phyloP scores from a whole-genome alignment of 2,888 invertebrate species.

The Ditula angustiorana region DNA sequence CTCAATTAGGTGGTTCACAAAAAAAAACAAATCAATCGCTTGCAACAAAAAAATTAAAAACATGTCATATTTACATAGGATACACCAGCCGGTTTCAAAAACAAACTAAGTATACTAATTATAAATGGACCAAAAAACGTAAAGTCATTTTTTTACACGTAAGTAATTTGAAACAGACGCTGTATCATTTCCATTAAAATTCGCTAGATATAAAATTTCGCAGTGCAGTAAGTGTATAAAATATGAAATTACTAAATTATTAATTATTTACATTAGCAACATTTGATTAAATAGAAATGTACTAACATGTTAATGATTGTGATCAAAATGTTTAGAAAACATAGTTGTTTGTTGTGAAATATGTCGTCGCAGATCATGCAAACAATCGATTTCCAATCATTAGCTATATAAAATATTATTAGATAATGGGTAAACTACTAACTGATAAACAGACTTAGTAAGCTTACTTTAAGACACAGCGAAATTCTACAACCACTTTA shows the following conservation, averaged over 20 bases:
- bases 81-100: background rate
- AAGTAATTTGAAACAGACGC: no score
- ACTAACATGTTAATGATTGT: background rate
- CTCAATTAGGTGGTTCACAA: background rate
- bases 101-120: background rate
- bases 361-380: background rate
- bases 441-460: constrained; percentile 3
- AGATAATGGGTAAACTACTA: background rate
- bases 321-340: background rate
- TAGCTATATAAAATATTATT: background rate
- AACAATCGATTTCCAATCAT: constrained; percentile 4
- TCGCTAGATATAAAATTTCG: background rate
- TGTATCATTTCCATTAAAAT: no score
- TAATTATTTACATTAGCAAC: background rate
- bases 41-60: background rate
- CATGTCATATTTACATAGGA: background rate
- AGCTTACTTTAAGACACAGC: constrained; percentile 13
- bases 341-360: background rate
- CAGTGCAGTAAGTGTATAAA: background rate
- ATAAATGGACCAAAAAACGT: background rate
- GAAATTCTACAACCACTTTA: constrained; percentile 14
- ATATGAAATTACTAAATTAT: background rate
- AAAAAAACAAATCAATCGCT: background rate
- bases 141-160: no score
- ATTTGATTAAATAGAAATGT: background rate